phyloP scores from a whole-genome alignment of 2,888 invertebrate genomes.

The Spilarctia lutea region DNA sequence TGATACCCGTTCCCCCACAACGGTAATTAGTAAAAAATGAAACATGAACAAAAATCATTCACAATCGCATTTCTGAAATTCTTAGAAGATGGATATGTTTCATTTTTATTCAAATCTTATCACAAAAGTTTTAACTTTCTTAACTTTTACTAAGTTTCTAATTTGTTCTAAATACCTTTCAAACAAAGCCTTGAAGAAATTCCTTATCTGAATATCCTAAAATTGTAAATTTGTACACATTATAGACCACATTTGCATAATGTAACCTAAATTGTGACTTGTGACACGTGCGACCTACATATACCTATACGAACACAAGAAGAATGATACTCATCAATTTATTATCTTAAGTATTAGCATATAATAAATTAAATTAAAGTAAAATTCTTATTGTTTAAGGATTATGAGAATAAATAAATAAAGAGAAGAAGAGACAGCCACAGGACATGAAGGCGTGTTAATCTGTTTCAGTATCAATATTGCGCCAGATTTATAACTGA shows the following conservation, averaged over 20 bases:
- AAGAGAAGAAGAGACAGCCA: neutral
- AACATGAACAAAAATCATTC: neutral
- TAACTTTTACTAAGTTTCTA: neutral
- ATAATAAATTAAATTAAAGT: neutral
- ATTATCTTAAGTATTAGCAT: neutral
- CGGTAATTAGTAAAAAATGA: neutral
- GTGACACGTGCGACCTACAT: slow-evolving; percentile 1
- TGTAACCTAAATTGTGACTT: neutral
- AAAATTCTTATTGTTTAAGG: neutral
- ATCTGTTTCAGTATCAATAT: neutral
- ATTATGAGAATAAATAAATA: neutral
- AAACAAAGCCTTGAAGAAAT: neutral
- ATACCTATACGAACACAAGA: neutral
- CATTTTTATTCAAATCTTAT: neutral
- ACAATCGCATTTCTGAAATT: slow-evolving; percentile 27
- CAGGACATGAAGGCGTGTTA: neutral
- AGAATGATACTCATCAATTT: neutral
- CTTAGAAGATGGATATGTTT: no score
- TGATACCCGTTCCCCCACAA: no score
- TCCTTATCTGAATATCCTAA: neutral
- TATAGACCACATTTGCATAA: neutral
- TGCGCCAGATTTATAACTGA: neutral
- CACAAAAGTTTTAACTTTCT: neutral
- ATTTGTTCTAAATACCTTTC: neutral
- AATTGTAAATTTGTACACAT: neutral